Base-by-base conservation (phyloP, 2,888 invertebrate species). In the Dynastes hyllus region DNA sequence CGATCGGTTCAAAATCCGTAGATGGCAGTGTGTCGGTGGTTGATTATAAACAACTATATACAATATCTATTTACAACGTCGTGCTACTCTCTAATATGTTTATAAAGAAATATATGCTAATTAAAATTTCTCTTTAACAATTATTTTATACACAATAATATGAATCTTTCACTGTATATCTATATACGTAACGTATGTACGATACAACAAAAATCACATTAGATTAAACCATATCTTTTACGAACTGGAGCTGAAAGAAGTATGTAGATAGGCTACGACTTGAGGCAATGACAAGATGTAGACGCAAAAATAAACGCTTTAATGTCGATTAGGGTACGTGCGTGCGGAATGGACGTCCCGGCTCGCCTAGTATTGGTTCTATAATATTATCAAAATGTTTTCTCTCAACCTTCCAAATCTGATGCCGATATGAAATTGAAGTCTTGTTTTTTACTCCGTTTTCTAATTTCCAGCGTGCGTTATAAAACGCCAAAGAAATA, bases 21-120 rank as follows among this genome's bases (percentile, higher is more conserved):
- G 55, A 69, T 69, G 69, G 69, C 69, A 69, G 69, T 69, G 69
- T 58, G n/a, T 69, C 22, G 51, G 50, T 51, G 69, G 69, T 69
- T 69, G 69, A 69, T 69, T 69, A 51, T 51, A 51, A 29, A 51
- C 50, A 50, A 53, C 22, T 51, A 69, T 69, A 51, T 69, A 69
- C 69, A 69, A 29, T 51, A 51, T 69, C 22, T 69, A 69, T 69
- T 29, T 69, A 69, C 69, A 69, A 51, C 6, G 22, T 40, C 8
- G 16, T 40, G 45, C 8, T 45, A 45, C 11, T 45, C 1, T 45
- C 32, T 37, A 5, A 37, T 5, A 37, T 2, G 5, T 37, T 37
- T 37, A 37, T 4, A 37, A 37, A 37, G 32, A 37, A 37, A 53
- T 13, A 55, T 55, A 50, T 27, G 51, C 3, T 29, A 27, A 29